Percentiles rank a stretch among this genome's conserved stretches.
These are phyloP conservation scores for Empidonax alnorum DNA, from an alignment of 2,113 vertebrate genomes.

Conservation along the genomic window DNA sequence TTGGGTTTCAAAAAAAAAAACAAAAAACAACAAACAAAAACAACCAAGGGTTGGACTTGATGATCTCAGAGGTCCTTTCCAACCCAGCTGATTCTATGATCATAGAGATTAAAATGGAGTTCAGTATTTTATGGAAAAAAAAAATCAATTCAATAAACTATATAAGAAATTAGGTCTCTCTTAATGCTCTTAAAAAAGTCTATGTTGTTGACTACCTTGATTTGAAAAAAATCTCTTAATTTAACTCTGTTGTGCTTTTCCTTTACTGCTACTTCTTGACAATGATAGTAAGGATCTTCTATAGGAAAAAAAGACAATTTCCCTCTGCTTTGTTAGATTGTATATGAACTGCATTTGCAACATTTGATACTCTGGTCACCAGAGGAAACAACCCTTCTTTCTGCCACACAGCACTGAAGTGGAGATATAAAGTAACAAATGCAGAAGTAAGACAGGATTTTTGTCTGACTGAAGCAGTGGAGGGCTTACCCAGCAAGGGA, in stretches of 20 bases:
- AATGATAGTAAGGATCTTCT: background rate
- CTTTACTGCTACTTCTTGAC: background rate
- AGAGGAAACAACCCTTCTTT: background rate
- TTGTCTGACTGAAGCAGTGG: background rate
- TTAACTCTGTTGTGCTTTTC: background rate
- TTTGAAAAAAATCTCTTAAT: background rate
- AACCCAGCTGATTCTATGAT: background rate
- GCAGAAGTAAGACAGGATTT: background rate
- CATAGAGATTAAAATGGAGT: background rate
- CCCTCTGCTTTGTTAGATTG: background rate
- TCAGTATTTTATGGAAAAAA: background rate
- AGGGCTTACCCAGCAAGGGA: background rate
- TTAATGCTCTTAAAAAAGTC: background rate
- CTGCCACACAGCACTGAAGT: background rate
- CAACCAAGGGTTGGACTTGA: too few species aligned
- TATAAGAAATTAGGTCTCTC: background rate
- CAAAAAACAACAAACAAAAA: too few species aligned
- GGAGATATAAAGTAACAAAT: background rate
- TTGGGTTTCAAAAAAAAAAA: too few species aligned
- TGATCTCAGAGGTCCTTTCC: too few species aligned
- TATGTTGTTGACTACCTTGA: background rate
- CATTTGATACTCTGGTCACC: background rate
- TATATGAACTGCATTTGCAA: background rate
- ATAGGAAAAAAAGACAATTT: background rate
- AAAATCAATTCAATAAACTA: background rate